Conservation (phyloP, 2,888 invertebrate genomes). For the Sipha maydis region DNA sequence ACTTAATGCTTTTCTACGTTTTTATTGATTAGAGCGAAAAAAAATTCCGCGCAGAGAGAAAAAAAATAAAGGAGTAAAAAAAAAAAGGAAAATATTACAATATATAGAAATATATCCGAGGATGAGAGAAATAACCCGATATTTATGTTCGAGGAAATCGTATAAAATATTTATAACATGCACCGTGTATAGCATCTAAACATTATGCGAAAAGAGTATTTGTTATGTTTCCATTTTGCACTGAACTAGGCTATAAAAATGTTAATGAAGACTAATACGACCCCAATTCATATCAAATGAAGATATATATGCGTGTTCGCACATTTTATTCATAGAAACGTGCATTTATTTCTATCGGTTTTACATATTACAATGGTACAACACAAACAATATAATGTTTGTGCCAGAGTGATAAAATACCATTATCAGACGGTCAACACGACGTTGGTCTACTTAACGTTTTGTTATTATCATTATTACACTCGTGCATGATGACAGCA, state of each 20-base stretch:
- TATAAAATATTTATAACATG: slow-evolving; percentile 51
- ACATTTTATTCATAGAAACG: neutral
- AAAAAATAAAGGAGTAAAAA: neutral
- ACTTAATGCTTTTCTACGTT: neutral
- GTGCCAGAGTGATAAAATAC: neutral
- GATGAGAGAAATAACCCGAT: neutral
- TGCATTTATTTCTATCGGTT: neutral
- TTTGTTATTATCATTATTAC: neutral
- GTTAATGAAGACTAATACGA: slow-evolving; percentile 29
- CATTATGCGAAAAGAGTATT: slow-evolving; percentile 41
- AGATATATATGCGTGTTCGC: neutral
- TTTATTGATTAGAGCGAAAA: neutral
- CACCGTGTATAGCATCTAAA: slow-evolving; percentile 6
- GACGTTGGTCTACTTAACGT: neutral
- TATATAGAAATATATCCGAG: neutral
- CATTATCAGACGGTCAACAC: neutral
- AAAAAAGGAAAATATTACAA: neutral
- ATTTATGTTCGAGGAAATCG: slow-evolving; percentile 32
- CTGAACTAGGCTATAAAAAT: slow-evolving; percentile 32
- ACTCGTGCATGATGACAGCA: neutral
- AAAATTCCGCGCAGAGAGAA: neutral
- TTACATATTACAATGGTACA: neutral
- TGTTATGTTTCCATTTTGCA: slow-evolving; percentile 16
- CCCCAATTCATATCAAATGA: neutral
- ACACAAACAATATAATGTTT: neutral